Conservation (phyloP, 1,140 invertebrate species). For the Dolichoris vasculosae region DNA sequence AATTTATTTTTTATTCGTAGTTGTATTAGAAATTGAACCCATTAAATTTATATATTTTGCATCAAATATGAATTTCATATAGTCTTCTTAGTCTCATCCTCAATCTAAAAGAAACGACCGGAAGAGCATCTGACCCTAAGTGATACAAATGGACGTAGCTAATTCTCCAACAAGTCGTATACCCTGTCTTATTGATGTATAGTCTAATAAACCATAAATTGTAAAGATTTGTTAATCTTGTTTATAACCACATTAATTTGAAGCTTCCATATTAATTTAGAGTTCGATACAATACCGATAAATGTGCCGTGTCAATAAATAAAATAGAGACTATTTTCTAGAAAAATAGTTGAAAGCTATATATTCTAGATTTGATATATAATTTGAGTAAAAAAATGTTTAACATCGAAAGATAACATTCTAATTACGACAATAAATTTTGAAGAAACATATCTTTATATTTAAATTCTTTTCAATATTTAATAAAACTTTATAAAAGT, state of each 20-base stretch:
- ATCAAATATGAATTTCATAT: background rate
- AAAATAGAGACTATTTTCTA: no score
- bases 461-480: no score
- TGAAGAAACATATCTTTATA: no score
- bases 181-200: conserved; percentile 12
- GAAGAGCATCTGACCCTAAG: background rate
- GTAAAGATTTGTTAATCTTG: background rate
- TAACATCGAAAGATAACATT: no score
- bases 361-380: no score
- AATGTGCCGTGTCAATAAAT: background rate
- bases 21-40: background rate
- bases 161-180: background rate
- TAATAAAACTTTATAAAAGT: no score
- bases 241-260: background rate
- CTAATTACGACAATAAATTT: no score
- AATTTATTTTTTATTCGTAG: no score
- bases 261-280: background rate
- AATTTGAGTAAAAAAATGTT: no score
- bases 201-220: background rate
- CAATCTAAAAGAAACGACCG: background rate
- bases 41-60: background rate
- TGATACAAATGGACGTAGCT: background rate
- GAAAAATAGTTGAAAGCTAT: no score
- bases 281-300: background rate
- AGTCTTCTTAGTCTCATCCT: background rate